Percentiles rank a stretch among this genome's conserved stretches.
These are phyloP conservation scores for Drosophila austrosaltans DNA, from an alignment of 2,888 invertebrate species.

Conservation along the genomic window DNA sequence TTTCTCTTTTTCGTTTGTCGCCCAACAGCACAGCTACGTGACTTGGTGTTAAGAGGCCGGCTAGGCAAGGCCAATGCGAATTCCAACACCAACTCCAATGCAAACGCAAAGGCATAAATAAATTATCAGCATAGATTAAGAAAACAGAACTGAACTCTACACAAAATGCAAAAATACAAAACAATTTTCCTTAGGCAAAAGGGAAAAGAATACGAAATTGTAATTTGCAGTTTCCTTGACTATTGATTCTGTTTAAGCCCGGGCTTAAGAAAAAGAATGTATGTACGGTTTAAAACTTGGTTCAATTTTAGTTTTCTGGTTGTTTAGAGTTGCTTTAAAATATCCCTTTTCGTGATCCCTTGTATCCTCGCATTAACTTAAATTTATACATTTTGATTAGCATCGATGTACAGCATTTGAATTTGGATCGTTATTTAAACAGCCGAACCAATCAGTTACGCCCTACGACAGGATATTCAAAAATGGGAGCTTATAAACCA, in stretches of 20 bases:
- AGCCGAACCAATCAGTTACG: too few relatives aligned
- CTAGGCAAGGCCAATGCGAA: neutral
- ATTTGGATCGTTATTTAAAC: too few relatives aligned
- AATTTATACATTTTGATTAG: too few relatives aligned
- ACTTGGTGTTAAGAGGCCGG: conserved; percentile 49
- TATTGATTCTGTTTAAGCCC: neutral
- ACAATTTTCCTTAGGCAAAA: neutral
- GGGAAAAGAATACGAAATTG: neutral
- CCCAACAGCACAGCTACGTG: conserved; percentile 54
- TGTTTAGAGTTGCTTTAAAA: too few relatives aligned
- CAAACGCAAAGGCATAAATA: conserved; percentile 38
- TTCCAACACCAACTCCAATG: neutral
- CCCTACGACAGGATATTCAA: too few relatives aligned
- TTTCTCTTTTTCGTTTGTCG: conserved; percentile 62
- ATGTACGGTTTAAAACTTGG: too few relatives aligned
- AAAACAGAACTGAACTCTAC: neutral
- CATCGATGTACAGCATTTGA: too few relatives aligned
- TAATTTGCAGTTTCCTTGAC: neutral
- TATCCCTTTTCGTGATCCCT: too few relatives aligned
- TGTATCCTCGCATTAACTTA: too few relatives aligned
- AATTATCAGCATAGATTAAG: conserved; percentile 30
- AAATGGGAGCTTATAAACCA: too few relatives aligned
- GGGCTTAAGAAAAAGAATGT: neutral
- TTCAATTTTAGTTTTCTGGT: too few relatives aligned
- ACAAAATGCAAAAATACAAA: neutral